These are phyloP conservation scores for Pygmarrhopalites habei DNA, from an alignment of 1,140 invertebrate genomes.

Conservation along the genomic window DNA sequence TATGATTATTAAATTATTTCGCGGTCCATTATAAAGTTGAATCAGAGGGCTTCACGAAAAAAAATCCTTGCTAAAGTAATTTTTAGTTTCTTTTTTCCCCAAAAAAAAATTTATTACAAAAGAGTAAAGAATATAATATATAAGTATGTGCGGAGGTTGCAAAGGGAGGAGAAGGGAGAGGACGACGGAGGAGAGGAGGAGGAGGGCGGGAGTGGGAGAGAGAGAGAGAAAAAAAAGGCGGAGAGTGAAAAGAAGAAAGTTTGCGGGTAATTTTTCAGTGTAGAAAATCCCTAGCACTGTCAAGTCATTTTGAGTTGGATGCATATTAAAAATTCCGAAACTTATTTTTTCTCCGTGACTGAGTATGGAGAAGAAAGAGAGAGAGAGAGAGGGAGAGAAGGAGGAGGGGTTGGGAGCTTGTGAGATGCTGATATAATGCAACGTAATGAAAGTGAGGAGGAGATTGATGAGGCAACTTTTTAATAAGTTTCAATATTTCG, in stretches of 20 bases:
- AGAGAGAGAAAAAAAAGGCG: neutral
- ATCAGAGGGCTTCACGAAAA: no score
- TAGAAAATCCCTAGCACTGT: constrained; percentile 4
- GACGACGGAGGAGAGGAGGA: no score
- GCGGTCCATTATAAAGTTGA: no score
- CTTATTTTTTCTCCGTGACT: neutral
- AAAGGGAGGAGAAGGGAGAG: no score
- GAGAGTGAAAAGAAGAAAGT: neutral
- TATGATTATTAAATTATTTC: no score
- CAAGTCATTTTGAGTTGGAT: constrained; percentile 8
- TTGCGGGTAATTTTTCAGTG: constrained; percentile 1
- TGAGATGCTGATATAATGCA: neutral
- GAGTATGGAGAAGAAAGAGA: neutral
- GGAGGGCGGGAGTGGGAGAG: no score
- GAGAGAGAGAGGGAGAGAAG: neutral
- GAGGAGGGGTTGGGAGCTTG: no score
- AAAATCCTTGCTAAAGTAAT: no score
- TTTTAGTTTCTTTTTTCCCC: no score
- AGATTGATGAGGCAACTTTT: constrained; percentile 30
- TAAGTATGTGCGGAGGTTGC: no score
- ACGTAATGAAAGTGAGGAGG: constrained; percentile 14
- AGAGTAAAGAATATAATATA: no score
- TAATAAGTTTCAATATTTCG: constrained; percentile 34
- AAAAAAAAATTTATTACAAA: no score
- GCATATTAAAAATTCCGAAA: constrained; percentile 14